Evolutionary conservation across 2,888 invertebrate genomes (phyloP).

Genomic region (Phlogophora meticulosa): DNA sequence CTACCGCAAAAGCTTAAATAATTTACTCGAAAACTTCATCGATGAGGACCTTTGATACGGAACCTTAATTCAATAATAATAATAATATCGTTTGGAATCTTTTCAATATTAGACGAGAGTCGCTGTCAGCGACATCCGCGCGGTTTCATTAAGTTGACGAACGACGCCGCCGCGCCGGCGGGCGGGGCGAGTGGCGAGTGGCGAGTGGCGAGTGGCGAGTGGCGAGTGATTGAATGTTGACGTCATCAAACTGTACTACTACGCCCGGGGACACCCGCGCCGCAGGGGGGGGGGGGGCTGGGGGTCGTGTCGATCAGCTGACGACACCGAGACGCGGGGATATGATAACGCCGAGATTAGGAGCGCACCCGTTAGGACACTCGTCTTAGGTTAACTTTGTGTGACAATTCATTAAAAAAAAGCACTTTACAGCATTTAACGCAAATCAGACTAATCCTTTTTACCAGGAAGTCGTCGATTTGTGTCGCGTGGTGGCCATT

Average conservation of each 20-base stretch:
- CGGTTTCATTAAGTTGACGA: conserved; percentile 38
- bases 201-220: not conserved
- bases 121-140: conserved; percentile 46
- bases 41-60: conserved; percentile 27
- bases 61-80: conserved; percentile 43
- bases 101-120: conserved; percentile 52
- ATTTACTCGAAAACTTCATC: not conserved
- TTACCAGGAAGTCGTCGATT: too few relatives aligned
- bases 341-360: conserved; percentile 8
- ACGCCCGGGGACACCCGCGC: too few relatives aligned
- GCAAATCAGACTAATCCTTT: too few relatives aligned
- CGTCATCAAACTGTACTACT: conserved; percentile 11
- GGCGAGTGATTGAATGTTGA: conserved; percentile 14
- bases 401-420: not conserved
- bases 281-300: not conserved
- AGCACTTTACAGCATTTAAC: too few relatives aligned
- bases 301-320: not conserved
- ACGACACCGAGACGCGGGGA: not conserved
- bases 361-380: not conserved
- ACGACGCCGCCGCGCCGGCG: not conserved
- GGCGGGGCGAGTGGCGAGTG: not conserved
- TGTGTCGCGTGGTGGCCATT: too few relatives aligned
- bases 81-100: conserved; percentile 45
- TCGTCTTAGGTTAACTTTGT: not conserved
- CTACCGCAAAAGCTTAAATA: conserved; percentile 14